These are phyloP conservation scores for Trichosurus vulpecula DNA, from an alignment of 2,797 vertebrate genomes.

Conservation along the genomic window DNA sequence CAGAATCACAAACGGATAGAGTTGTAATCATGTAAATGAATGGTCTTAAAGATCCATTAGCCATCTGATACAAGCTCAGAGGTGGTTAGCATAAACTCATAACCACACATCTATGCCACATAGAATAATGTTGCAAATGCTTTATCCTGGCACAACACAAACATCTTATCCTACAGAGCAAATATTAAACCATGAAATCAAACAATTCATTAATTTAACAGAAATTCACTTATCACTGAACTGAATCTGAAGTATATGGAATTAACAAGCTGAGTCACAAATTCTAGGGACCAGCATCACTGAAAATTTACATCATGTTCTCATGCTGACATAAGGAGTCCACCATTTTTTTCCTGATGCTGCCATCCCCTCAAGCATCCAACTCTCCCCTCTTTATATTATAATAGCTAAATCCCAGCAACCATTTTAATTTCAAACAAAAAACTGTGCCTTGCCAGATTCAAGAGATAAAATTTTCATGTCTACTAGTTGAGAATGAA, in stretches of 20 bases:
- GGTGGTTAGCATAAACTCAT: not conserved
- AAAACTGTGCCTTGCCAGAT: no score
- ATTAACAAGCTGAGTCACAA: not conserved
- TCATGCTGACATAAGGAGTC: not conserved
- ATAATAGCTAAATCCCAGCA: no score
- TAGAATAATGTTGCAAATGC: not conserved
- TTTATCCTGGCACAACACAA: not conserved
- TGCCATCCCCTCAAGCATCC: not conserved
- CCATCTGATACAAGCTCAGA: not conserved
- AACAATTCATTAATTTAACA: not conserved
- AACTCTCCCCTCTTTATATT: no score
- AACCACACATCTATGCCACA: not conserved
- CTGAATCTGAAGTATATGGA: not conserved
- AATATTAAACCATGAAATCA: not conserved
- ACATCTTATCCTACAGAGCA: not conserved
- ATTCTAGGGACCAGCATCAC: not conserved
- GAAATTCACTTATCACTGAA: not conserved
- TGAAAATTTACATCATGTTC: not conserved
- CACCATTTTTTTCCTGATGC: not conserved
- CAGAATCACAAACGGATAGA: not conserved
- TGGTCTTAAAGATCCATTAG: not conserved
- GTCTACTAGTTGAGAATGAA: no score
- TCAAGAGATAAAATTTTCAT: no score
- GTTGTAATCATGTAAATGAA: not conserved
- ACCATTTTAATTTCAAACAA: no score